Percentiles rank a stretch among this genome's conserved stretches.
Evolutionary conservation across 1,140 invertebrate species (phyloP).

Genomic region (Aporrectodea caliginosa): DNA sequence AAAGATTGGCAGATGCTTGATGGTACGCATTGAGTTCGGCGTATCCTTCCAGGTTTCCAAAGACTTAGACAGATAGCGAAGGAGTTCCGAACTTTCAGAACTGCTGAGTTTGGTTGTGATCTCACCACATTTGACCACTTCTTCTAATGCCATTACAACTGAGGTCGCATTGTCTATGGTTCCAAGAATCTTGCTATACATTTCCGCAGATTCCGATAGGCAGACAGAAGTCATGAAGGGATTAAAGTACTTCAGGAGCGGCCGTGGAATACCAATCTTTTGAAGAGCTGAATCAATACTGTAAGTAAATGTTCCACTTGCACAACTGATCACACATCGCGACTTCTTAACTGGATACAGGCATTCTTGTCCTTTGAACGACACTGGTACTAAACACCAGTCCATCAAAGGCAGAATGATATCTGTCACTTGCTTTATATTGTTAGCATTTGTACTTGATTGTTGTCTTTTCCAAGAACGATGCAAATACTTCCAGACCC

Average conservation of each 20-base stretch:
- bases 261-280: background rate
- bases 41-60: constrained; percentile 6
- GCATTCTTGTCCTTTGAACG: background rate
- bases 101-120: background rate
- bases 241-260: background rate
- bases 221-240: background rate
- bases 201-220: background rate
- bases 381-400: background rate
- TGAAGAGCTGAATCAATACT: background rate
- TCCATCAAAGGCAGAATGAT: background rate
- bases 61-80: constrained; percentile 16
- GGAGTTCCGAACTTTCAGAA: constrained; percentile 16
- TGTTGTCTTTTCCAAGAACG: background rate
- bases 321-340: background rate
- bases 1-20: constrained; percentile 19
- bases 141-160: background rate
- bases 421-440: background rate
- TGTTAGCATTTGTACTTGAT: background rate
- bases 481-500: background rate
- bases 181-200: background rate
- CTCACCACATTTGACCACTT: background rate
- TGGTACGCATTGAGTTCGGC: background rate
- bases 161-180: background rate
- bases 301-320: background rate
- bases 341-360: background rate